These are phyloP conservation scores for Rana temporaria DNA, from an alignment of 2,113 vertebrate species.

Conservation along the genomic window DNA sequence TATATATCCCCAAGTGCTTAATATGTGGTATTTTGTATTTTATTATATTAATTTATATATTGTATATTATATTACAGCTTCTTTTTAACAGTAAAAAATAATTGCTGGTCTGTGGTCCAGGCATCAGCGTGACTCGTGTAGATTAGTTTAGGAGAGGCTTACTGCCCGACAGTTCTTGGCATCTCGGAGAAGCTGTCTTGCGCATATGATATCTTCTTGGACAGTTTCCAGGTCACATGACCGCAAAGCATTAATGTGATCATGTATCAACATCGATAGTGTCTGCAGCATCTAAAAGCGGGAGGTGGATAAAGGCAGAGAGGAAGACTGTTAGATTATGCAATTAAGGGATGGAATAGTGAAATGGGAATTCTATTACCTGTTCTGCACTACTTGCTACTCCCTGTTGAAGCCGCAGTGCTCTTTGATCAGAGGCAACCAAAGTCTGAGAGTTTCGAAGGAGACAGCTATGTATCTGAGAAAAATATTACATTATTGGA, in stretches of 20 bases:
- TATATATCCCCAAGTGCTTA: no score
- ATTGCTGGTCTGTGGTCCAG: no score
- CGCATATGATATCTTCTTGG: slow-evolving; percentile 82
- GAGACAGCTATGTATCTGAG: slow-evolving; percentile 87
- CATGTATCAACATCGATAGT: slow-evolving; percentile 85
- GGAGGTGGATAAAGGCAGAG: neutral
- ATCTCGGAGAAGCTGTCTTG: slow-evolving; percentile 87
- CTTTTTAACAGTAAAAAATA: no score
- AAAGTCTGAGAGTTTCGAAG: slow-evolving; percentile 91
- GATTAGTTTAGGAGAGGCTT: neutral
- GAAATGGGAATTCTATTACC: slow-evolving; percentile 67
- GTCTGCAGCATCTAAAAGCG: slow-evolving; percentile 80
- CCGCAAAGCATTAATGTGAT: slow-evolving; percentile 83
- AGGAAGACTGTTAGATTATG: neutral
- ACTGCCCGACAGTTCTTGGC: slow-evolving; percentile 83
- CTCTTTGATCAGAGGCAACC: slow-evolving; percentile 87
- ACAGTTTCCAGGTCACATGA: slow-evolving; percentile 75
- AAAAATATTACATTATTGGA: neutral
- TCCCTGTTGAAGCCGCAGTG: slow-evolving; percentile 89
- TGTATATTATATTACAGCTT: no score
- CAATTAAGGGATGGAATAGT: neutral
- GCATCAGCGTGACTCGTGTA: no score
- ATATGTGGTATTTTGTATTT: no score
- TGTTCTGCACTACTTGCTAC: slow-evolving; percentile 90
- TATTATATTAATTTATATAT: no score